A percentile compares a stretch with the other conserved stretches of the same genome.
Conservation (phyloP, 2,113 vertebrate species). For the Mustela lutreola region DNA sequence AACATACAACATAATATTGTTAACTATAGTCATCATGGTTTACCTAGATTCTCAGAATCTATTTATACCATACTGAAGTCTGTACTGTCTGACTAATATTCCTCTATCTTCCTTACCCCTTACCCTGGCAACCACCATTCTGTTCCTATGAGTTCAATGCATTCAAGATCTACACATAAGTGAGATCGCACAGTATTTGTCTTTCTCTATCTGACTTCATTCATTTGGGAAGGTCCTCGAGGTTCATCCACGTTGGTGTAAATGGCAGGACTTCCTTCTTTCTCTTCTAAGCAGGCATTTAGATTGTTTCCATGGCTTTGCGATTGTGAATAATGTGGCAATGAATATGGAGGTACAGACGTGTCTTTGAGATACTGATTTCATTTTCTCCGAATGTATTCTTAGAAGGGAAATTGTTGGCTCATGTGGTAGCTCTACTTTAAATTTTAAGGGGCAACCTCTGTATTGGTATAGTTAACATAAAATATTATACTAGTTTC, state of each 20-base stretch:
- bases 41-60: no score
- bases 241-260: background rate
- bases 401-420: background rate
- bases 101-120: background rate
- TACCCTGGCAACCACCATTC: background rate
- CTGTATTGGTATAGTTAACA: background rate
- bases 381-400: background rate
- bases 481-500: background rate
- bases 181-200: background rate
- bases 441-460: background rate
- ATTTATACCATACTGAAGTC: background rate
- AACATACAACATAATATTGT: no score
- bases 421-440: background rate
- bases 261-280: background rate
- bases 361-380: background rate
- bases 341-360: background rate
- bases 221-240: background rate
- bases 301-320: background rate
- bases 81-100: no score
- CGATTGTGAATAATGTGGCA: background rate
- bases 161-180: background rate
- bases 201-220: background rate
- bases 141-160: background rate
- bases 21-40: background rate
- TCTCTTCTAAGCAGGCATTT: background rate